Evolutionary conservation across 2,888 invertebrate species (phyloP), one percentile per base, ranked within the genome.

Genomic region (Ditula angustiorana): DNA sequence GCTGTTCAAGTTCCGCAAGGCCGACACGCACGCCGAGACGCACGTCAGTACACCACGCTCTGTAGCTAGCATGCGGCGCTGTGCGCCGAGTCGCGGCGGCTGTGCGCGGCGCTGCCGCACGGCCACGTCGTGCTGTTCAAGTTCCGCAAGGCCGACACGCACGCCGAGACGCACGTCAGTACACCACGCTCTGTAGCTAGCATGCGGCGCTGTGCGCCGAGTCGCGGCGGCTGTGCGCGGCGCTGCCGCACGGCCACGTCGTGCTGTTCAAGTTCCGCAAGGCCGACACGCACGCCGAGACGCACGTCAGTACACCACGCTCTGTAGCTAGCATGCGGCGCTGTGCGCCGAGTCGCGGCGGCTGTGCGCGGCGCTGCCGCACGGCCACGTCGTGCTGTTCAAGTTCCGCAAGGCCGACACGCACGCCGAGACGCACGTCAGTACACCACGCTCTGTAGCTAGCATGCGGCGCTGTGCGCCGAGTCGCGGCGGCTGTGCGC

Each of bases 251-350:
- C 80, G 96, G 97, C 70, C 99, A 99, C 93, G 97, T 99, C 75
- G 95, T 99, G 81, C 94, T 99, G 67, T 99, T 99, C 94, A 97
- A 97, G 88, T 99, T 99, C 93, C 96, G 97, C 81, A 99, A 98
- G 92, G 94, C 95, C 69, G 99, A 99, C 88, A 95, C 95, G 74
- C 95, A 95, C n/a, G 57, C 41, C 23, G 56, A 28, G 19, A 28
- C 26, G 52, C 37, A 37, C 44, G 50, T 69, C 33, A 97, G 74
- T 98, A 98, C 70, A 96, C 97, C 81, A 98, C 98, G 44, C 96
- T 98, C 84, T 98, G 97, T 67, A 95, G 99, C 78, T 97, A 98
- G 90, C 95, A 97, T 83, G 95, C 98, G 82, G 96, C 96, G 77
- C 94, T 99, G 80, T 99, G 99, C 89, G 96, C 98, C 11, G 99